Percentiles rank a stretch among this genome's conserved stretches.
Evolutionary conservation across 2,113 vertebrate genomes (phyloP).

Genomic region (Vulpes lagopus): DNA sequence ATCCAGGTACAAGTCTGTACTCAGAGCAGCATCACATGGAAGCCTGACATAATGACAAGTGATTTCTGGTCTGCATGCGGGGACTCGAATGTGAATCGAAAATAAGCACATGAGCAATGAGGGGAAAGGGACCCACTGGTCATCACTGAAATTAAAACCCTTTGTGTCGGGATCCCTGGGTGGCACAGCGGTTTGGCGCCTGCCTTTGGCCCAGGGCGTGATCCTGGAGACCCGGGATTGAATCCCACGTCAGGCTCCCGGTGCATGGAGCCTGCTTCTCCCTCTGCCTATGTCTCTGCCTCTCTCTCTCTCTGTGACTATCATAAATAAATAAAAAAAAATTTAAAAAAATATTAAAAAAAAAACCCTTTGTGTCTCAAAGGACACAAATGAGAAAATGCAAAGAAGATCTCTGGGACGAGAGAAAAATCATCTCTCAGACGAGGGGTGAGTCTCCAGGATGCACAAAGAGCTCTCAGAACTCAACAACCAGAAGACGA

Average conservation of each 20-base stretch:
- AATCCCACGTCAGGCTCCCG: too few relatives aligned
- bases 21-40: fast-evolving
- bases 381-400: background rate
- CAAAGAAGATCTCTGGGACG: fast-evolving
- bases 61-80: too few relatives aligned
- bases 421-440: background rate
- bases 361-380: background rate
- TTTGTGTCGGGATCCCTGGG: too few relatives aligned
- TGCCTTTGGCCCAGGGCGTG: too few relatives aligned
- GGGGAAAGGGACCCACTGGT: background rate
- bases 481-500: background rate
- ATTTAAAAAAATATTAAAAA: too few relatives aligned
- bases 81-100: background rate
- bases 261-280: too few relatives aligned
- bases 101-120: background rate
- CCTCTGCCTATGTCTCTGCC: too few relatives aligned
- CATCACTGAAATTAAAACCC: background rate
- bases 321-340: too few relatives aligned
- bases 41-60: background rate
- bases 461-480: fast-evolving
- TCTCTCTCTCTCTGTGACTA: too few relatives aligned
- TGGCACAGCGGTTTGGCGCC: too few relatives aligned
- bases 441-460: background rate
- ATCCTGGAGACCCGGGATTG: too few relatives aligned
- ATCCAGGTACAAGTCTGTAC: background rate